Evolutionary conservation across 2,888 invertebrate genomes (phyloP), one percentile per base, ranked within the genome.

Genomic region (Drosophila austrosaltans): DNA sequence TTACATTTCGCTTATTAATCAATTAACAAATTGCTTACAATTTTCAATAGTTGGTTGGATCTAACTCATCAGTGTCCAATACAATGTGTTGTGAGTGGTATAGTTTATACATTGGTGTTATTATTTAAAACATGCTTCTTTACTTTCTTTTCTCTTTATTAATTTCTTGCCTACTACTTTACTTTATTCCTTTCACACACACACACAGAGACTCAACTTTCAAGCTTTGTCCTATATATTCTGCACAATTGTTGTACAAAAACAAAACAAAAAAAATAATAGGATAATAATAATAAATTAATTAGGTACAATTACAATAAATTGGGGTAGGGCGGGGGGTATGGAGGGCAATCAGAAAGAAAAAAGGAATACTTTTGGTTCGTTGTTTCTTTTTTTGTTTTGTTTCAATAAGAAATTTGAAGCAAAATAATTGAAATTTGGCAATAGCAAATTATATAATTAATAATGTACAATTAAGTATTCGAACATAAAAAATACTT

Each of bases 401-500:
- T 48, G 48, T 30, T 30, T 30, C 30, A 30, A 30, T 30, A 5
- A 30, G 5, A 30, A 30, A 30, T 30, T 30, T 30, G 30, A 30
- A 30, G 30, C 30, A 30, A 30, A 30, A 3, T 30, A 30, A 5
- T 30, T 30, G 6, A 59, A 59, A 30, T 62, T 58, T 60, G 58
- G 58, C 58, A 53, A 71, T 64, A 63, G 58, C 60, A 70, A 62
- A 65, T 67, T 53, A 72, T 72, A 75, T 64, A 76, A 64, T 63
- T 48, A 48, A 48, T 36, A 59, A 40, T 39, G 25, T 59, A 53
- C 28, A 66, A 63, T 63, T 74, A 62, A 77, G 78, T 85, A 85
- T 85, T 89, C 84, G 89, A 85, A 89, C 74, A 66, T 84, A 82
- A 83, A 86, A 85, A 85, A 85, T 85, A 85, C 85, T 89, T 89